Base-by-base conservation (phyloP, 2,888 invertebrate species). In the Vannuccia rotundouncinata region DNA sequence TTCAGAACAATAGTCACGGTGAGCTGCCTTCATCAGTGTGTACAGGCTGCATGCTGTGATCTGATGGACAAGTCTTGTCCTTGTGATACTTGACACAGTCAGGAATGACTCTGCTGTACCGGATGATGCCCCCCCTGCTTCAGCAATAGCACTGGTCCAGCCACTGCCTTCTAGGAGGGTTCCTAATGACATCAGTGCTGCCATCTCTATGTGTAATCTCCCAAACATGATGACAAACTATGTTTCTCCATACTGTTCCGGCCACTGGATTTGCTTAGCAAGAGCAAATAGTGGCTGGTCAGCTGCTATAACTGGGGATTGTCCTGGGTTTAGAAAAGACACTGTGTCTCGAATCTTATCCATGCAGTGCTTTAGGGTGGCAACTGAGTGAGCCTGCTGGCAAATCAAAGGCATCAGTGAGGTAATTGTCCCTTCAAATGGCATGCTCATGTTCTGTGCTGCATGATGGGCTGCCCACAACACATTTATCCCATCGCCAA, bases 61-160 rank as follows among this genome's bases (percentile, higher is more conserved):
- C 76, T 83, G 82, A 76, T 84, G 83, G 0, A 79, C 76, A 59
- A 80, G 82, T 1, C 83, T 80, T 59, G 83, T 84, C 77, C 82
- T 82, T 5, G 82, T 81, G 5, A 75, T 22, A 22, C 28, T 13
- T 2, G 30, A 29, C 2, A 22, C 75, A 10, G 13, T 31, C 31
- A 75, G 5, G 22, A 75, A 31, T 27, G 30, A 75, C n/a, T 75
- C 75, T 28, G 75, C 31, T 13, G 28, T 75, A 28, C 75, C 75
- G 2, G 30, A 75, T 13, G 75, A 22, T 5, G 30, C 22, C 2
- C 13, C 75, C 2, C 75, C 75, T 2, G 75, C 75, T 29, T 5
- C n/a, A 22, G 28, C 75, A 5, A 75, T 17, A 5, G 2, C 25
- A 22, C 5, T 2, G 5, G 75, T 75, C 31, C 75, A 75, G 13